These are phyloP conservation scores for Protonemura montana DNA, from an alignment of 2,888 invertebrate species.

Conservation along the genomic window DNA sequence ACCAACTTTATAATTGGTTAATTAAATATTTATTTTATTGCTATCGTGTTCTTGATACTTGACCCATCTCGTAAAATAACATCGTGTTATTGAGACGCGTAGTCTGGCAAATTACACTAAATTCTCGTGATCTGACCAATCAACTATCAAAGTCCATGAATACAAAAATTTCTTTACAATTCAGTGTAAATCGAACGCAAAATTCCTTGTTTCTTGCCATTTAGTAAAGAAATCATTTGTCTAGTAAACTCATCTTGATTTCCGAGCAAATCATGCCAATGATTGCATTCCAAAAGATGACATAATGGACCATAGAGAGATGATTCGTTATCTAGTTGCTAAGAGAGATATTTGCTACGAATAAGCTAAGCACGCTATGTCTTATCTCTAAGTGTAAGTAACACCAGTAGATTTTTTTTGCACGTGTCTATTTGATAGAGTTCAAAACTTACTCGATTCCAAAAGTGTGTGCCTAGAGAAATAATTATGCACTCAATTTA, in stretches of 20 bases:
- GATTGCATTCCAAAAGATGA: neutral
- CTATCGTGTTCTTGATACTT: constrained; percentile 12
- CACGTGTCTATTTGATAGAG: too few relatives aligned
- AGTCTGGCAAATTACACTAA: neutral
- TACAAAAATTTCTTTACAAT: too few relatives aligned
- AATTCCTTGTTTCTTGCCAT: neutral
- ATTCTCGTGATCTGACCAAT: neutral
- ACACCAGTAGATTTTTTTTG: neutral
- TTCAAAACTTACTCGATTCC: too few relatives aligned
- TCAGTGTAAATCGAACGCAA: neutral
- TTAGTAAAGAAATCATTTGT: neutral
- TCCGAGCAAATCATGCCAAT: neutral
- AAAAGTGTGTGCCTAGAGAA: too few relatives aligned
- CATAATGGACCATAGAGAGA: neutral
- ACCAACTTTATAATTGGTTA: neutral
- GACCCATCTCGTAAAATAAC: neutral
- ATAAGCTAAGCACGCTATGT: neutral
- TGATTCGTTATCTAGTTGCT: neutral
- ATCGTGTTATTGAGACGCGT: neutral
- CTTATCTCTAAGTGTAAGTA: neutral
- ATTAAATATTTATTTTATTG: neutral
- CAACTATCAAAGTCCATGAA: neutral
- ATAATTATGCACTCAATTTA: too few relatives aligned
- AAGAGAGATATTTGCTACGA: neutral
- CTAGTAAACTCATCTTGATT: neutral